Evolutionary conservation across 2,888 invertebrate species (phyloP).

Genomic region (Anagyrus pseudococci): DNA sequence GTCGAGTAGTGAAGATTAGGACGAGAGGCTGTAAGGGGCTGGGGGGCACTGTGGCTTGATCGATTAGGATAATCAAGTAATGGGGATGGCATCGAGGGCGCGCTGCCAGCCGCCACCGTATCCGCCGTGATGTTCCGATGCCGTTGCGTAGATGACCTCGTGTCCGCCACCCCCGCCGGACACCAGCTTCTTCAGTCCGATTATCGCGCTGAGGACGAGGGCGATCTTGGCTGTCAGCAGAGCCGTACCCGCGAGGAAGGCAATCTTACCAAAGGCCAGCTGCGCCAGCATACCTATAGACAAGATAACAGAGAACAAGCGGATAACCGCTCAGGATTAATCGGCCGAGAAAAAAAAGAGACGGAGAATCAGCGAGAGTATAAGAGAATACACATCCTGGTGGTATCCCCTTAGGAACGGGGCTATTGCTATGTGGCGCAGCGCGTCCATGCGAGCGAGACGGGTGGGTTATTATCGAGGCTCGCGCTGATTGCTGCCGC

Average conservation of each 20-base stretch:
- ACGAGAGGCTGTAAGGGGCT: no score
- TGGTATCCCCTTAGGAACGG: no score
- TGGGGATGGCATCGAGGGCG: conserved; percentile 51
- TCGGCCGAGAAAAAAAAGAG: no score
- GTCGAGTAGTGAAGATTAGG: no score
- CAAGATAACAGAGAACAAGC: neutral
- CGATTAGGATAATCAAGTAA: conserved; percentile 44
- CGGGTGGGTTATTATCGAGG: no score
- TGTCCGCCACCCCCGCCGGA: conserved; percentile 63
- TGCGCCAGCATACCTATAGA: conserved; percentile 67
- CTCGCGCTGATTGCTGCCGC: no score
- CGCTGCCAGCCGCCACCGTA: conserved; percentile 59
- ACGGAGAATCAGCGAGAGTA: no score
- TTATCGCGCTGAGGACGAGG: conserved; percentile 68
- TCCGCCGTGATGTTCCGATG: conserved; percentile 58
- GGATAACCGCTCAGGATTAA: no score
- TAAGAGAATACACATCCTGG: no score
- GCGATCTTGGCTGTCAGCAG: conserved; percentile 73
- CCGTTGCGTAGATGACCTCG: conserved; percentile 67
- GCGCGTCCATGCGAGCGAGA: no score
- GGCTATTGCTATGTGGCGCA: no score
- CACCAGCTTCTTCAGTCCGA: conserved; percentile 71
- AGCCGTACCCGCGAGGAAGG: conserved; percentile 72
- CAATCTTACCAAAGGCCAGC: conserved; percentile 73
- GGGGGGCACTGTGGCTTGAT: conserved; percentile 2